phyloP scores from a whole-genome alignment of 2,113 vertebrate species.

The Eretmochelys imbricata region DNA sequence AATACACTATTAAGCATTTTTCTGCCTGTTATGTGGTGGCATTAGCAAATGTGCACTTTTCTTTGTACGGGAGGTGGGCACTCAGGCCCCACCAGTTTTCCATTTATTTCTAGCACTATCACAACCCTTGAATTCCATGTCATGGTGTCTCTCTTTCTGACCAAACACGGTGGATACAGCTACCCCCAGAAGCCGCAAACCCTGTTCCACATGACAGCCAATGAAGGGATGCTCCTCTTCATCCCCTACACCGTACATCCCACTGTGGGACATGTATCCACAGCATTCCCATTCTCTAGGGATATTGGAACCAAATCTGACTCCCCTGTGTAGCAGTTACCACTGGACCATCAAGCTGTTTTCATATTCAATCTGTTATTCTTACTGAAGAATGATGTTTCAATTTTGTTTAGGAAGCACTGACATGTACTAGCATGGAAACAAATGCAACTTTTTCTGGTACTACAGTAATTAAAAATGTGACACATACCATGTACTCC shows the following conservation, averaged over 20 bases:
- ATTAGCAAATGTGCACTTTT: slow-evolving; percentile 9
- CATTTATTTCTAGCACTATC: slow-evolving; percentile 15
- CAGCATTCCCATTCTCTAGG: background rate
- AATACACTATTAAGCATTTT: background rate
- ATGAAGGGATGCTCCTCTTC: background rate
- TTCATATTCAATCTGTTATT: background rate
- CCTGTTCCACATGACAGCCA: background rate
- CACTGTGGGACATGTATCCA: background rate
- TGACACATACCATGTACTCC: slow-evolving; percentile 93
- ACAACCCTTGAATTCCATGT: slow-evolving; percentile 29
- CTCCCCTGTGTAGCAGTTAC: background rate
- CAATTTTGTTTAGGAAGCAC: background rate
- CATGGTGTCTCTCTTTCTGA: background rate
- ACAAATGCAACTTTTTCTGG: background rate
- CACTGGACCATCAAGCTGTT: background rate
- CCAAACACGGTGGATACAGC: background rate
- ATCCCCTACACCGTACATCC: background rate
- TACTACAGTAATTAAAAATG: background rate
- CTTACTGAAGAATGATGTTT: background rate
- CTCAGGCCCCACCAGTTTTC: slow-evolving; percentile 32
- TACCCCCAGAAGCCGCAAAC: background rate
- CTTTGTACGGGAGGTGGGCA: background rate
- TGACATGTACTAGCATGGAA: background rate
- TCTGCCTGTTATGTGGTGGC: background rate
- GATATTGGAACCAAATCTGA: background rate